These are phyloP conservation scores for Hoplostethus mediterraneus DNA, from an alignment of 2,797 vertebrate genomes.

Conservation along the genomic window DNA sequence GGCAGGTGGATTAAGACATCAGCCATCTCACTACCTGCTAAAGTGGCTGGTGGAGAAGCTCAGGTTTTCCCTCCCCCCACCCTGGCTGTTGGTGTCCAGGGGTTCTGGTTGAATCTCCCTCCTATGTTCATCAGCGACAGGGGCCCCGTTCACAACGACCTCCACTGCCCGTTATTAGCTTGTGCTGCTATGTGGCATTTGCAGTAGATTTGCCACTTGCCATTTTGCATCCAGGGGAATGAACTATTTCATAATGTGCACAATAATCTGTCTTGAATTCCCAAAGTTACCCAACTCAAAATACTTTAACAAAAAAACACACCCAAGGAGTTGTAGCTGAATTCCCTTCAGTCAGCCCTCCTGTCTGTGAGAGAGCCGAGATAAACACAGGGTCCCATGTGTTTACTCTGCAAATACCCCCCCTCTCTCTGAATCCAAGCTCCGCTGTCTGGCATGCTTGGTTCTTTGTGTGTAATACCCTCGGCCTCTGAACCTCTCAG, in stretches of 20 bases:
- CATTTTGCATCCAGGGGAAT: not conserved
- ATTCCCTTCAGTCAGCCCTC: conserved; percentile 42
- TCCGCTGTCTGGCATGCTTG: conserved; percentile 31
- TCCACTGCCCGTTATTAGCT: not conserved
- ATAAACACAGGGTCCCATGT: conserved; percentile 61
- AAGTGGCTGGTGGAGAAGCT: not conserved
- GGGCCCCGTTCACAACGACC: conserved; percentile 11
- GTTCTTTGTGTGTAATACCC: not conserved
- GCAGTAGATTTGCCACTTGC: not conserved
- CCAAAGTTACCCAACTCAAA: not conserved
- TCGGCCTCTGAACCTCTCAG: conserved; percentile 34
- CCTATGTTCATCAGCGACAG: not conserved
- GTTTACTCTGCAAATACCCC: conserved; percentile 75
- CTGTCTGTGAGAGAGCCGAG: conserved; percentile 57
- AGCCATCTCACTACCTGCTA: too few species aligned
- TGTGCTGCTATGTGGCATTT: not conserved
- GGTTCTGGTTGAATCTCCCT: not conserved
- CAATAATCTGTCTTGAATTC: not conserved
- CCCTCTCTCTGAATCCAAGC: conserved; percentile 37
- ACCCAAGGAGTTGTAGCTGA: conserved; percentile 29
- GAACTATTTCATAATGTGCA: not conserved
- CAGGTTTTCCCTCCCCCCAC: not conserved
- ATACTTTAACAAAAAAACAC: conserved; percentile 10
- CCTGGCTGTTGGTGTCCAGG: not conserved
- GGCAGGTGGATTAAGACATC: not conserved